Base-by-base conservation (phyloP, 2,797 vertebrate genomes). In the Nasua narica region DNA sequence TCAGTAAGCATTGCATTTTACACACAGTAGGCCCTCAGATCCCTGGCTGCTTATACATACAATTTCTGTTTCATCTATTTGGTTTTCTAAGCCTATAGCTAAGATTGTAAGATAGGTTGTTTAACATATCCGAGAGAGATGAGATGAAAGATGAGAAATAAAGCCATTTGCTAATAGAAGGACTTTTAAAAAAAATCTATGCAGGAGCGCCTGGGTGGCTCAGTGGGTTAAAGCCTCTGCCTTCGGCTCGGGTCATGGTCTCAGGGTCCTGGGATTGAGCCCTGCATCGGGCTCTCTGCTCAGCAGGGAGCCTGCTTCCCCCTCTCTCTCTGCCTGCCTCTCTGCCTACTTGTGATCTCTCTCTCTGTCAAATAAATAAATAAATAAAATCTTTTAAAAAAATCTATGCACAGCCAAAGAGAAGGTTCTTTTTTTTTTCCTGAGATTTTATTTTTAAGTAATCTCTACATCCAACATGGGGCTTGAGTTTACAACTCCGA, bases 91-190 rank as follows among this genome's bases (percentile, higher is more conserved):
- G 10, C 54, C 46, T 84, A 65, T 11, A 65, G 40, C 58, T 92
- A 76, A 84, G 48, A 18, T 93, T 92, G 87, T 23, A 93, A 87
- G 46, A 46, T 35, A 50, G 27, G 23, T 50, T 88, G 56, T 50
- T 79, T 84, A 92, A 50, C 67, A 69, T 90, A 67, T 85, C 3
- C 15, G 87, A 74, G 43, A 87, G 27, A 18, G 32, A 84, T 56
- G 83, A 91, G 46, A 29, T 84, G 15, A 93, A 90, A 94, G 32
- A 72, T 50, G 18, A 94, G 86, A 83, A 97, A 60, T 58, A 86
- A 97, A 88, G 32, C 7, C 77, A 79, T 84, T 91, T 85, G 21
- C 40, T 79, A 83, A 54, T n/a, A 35, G 56, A 90, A 79, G 29
- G 11, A 29, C 60, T 67, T 10, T 19, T n/a, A n/a, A n/a, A 83